phyloP scores from a whole-genome alignment of 2,888 invertebrate species.

The Phragmatobia fuliginosa region DNA sequence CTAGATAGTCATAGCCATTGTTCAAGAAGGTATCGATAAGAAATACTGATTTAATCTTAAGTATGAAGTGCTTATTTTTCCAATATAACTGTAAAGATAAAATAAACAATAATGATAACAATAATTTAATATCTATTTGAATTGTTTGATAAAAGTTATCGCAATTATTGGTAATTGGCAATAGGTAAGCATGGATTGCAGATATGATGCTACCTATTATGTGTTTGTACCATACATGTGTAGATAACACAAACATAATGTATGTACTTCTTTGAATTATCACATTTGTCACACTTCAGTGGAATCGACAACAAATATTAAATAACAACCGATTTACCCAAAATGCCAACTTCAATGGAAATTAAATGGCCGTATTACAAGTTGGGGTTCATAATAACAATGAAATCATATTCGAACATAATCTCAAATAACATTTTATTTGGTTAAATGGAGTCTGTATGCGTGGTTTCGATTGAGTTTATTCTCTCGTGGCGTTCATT shows the following conservation, averaged over 20 bases:
- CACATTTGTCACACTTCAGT: constrained; percentile 20
- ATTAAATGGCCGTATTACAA: constrained; percentile 70
- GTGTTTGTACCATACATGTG: constrained; percentile 1
- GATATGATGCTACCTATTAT: constrained; percentile 55
- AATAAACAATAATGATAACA: constrained; percentile 80
- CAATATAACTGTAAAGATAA: constrained; percentile 74
- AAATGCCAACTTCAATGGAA: constrained; percentile 58
- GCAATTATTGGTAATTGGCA: constrained; percentile 72
- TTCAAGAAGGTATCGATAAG: constrained; percentile 58
- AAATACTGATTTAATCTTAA: constrained; percentile 77
- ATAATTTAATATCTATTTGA: constrained; percentile 79
- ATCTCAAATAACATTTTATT: constrained; percentile 75
- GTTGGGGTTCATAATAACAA: constrained; percentile 63
- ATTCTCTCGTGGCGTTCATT: constrained; percentile 82
- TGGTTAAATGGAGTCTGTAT: constrained; percentile 66
- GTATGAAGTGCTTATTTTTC: constrained; percentile 75
- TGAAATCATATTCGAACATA: constrained; percentile 61
- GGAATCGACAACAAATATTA: constrained; percentile 23
- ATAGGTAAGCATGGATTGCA: constrained; percentile 66
- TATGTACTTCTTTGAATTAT: constrained; percentile 14
- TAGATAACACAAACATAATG: constrained; percentile 3
- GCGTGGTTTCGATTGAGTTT: constrained; percentile 51
- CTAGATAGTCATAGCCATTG: constrained; percentile 42
- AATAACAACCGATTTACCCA: constrained; percentile 20
- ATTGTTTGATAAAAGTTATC: constrained; percentile 83